phyloP scores from a whole-genome alignment of 2,797 vertebrate species.

The Scyliorhinus canicula region DNA sequence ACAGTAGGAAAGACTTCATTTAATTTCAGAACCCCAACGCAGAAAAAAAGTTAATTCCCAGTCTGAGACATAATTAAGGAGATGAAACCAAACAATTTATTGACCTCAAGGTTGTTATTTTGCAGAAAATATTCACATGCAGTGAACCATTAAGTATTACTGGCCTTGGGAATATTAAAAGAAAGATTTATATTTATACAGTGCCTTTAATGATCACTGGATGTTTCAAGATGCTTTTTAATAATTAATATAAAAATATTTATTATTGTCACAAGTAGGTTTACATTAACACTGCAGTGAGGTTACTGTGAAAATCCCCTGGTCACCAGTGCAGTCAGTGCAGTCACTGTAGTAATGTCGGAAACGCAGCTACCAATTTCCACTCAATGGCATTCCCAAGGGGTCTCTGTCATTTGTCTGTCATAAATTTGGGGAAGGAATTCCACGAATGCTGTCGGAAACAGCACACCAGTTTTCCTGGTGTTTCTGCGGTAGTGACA shows the following conservation, averaged over 20 bases:
- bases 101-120: neutral
- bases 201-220: neutral
- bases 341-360: neutral
- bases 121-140: neutral
- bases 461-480: neutral
- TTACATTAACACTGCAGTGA: too few species aligned
- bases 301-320: too few species aligned
- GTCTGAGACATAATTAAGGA: neutral
- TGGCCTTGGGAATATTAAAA: neutral
- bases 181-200: neutral
- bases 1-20: neutral
- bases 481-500: neutral
- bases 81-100: neutral
- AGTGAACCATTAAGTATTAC: neutral
- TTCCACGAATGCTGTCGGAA: neutral
- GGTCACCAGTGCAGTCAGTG: too few species aligned
- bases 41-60: neutral
- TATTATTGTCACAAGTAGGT: too few species aligned
- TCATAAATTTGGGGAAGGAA: neutral
- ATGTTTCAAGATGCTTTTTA: neutral
- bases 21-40: neutral
- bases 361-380: neutral
- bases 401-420: too few species aligned
- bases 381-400: too few species aligned
- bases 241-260: too few species aligned